Base-by-base conservation (phyloP, 1,140 invertebrate species). In the Planococcus citri region DNA sequence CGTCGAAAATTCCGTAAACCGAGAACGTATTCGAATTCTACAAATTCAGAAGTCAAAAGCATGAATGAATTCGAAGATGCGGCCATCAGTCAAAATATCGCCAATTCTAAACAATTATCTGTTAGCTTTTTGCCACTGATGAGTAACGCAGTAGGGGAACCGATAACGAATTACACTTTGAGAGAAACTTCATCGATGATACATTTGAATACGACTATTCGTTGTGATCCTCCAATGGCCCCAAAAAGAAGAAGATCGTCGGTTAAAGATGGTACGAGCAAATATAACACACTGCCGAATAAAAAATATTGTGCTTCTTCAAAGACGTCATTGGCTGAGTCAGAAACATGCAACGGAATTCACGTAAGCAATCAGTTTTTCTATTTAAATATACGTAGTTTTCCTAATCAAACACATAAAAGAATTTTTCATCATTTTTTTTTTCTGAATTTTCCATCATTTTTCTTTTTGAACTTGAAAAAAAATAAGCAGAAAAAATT, bases 101-200 rank as follows among this genome's bases (percentile, higher is more conserved):
- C 17, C 22, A 64, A 64, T 27, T 64, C 60, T 24, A 64, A 64
- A 27, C 60, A 64, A 27, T 21, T 64, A 4, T 64, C 60, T 9
- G 60, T 64, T 25, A 64, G 60, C 17, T 64, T 64, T 20, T 25
- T 64, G 17, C 60, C 60, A 27, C 22, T 64, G 60, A 24, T 20
- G 4, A 64, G 60, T 27, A 27, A 64, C 22, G 22, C 24, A 3
- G 60, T 64, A 10, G 60, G 60, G 4, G 60, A 64, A 27, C 60
- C 60, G 10, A 12, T 64, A 24, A 22, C 22, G 2, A 6, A 64
- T 24, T 64, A 64, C 17, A 24, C 10, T 64, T 27, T 64, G 60
- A 24, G 60, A 64, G 60, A 64, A 64, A 64, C 60, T 24, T 64
- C 60, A 20, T 64, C 60, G 60, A 64, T 64, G 60, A 64, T 64